Evolutionary conservation across 2,113 vertebrate genomes (phyloP), one percentile per base, ranked within the genome.

Genomic region (Hippoglossus stenolepis): DNA sequence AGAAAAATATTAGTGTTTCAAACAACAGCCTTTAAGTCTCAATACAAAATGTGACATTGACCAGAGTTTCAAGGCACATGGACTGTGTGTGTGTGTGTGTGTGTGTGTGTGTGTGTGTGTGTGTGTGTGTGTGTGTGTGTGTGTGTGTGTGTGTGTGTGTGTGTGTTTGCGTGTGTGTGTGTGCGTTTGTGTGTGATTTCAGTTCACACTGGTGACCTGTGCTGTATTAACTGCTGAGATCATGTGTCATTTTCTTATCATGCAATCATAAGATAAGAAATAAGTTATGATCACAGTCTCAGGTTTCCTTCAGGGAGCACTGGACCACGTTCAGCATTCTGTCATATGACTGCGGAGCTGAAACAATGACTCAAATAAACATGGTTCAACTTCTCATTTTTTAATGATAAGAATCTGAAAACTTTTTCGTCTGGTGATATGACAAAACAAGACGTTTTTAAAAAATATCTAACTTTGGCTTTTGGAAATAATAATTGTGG

Each of bases 1-100:
- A 56, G 71, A 70, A 79, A 88, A 82, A 84, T 85, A 86, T 89
- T 80, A 82, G 77, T 67, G 35, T 69, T 65, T 59, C 24, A 73
- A 76, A 79, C 58, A 65, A 54, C 58, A 65, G 58, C 26, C 61
- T 54, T 28, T n/a, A 9, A 61, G 64, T 69, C 21, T 14, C 57
- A 10, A 47, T 54, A 5, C 38, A 59, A 40, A 78, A 73, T 60
- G 26, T 68, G 73, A 81, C 23, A 51, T 38, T 61, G 56, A 71
- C 45, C 21, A 38, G 9, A 5, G 60, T 60, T 61, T 58, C 18
- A 28, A 61, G 28, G 65, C 70, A 60, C 28, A 1, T 2, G 35
- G 8, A 35, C 18, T 31, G 10, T 40, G 13, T 66, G 26, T 45
- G 0, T 28, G 5, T 17, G 9, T 9, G 38, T 9, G 38, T 9